Evolutionary conservation across 1,140 invertebrate genomes (phyloP).

Genomic region (Brachystomella parvula): DNA sequence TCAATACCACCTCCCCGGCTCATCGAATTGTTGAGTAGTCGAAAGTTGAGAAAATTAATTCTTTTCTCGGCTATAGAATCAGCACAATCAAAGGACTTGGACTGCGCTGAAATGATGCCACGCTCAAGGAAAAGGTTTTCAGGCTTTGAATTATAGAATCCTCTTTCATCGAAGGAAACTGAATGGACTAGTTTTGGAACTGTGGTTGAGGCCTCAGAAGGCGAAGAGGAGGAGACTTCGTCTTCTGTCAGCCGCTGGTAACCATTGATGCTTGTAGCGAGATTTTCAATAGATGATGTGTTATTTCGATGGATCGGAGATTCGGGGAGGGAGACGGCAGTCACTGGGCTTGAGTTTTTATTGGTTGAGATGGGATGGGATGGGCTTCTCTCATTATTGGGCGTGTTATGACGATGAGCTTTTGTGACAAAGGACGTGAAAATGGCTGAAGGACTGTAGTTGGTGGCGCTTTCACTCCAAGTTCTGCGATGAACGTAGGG

Average conservation of each 20-base stretch:
- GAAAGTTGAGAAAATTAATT: not conserved
- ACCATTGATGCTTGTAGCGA: not conserved
- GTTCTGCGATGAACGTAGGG: conserved; percentile 4
- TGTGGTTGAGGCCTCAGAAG: not conserved
- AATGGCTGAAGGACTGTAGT: conserved; percentile 15
- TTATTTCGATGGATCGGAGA: no score
- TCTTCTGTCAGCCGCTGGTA: conserved; percentile 20
- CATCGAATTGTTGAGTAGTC: not conserved
- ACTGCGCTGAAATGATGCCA: conserved; percentile 25
- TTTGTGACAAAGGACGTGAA: conserved; percentile 17
- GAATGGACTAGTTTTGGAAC: conserved; percentile 27
- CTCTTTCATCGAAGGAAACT: conserved; percentile 26
- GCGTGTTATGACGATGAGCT: not conserved
- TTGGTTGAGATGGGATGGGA: not conserved
- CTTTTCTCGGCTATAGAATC: conserved; percentile 1
- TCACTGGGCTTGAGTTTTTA: not conserved
- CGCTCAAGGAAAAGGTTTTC: not conserved
- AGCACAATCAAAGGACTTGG: conserved; percentile 27
- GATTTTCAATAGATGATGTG: not conserved
- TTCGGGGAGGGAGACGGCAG: not conserved
- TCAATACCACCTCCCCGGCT: not conserved
- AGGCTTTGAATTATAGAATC: not conserved
- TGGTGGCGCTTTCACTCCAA: conserved; percentile 21
- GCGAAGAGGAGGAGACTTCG: conserved; percentile 19
- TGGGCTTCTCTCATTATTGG: not conserved